phyloP scores from a whole-genome alignment of 1,140 invertebrate genomes.

The Chlorops oryzae region DNA sequence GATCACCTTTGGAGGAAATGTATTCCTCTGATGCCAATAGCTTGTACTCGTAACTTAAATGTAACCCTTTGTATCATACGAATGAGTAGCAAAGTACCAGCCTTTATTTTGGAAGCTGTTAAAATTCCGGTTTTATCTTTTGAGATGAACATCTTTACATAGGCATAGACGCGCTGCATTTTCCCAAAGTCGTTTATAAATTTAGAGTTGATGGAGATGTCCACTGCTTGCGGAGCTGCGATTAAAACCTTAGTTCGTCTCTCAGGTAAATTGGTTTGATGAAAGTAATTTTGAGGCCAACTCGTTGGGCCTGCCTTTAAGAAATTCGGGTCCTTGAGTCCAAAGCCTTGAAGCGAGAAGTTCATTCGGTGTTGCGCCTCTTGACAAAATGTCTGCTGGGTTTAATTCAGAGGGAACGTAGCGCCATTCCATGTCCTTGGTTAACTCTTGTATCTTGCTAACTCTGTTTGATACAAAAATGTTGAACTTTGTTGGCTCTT shows the following conservation, averaged over 20 bases:
- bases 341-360: conserved; percentile 35
- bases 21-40: neutral
- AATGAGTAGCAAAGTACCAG: conserved; percentile 7
- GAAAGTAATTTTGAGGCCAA: too few species aligned
- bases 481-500: conserved; percentile 19
- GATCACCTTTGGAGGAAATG: neutral
- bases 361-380: conserved; percentile 26
- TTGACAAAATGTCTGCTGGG: conserved; percentile 37
- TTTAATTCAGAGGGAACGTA: conserved; percentile 33
- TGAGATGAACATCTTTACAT: conserved; percentile 7
- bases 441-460: conserved; percentile 28
- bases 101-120: conserved; percentile 1
- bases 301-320: too few species aligned
- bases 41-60: conserved; percentile 9
- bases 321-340: conserved; percentile 35
- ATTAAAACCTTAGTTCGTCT: neutral
- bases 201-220: conserved; percentile 8
- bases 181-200: conserved; percentile 9
- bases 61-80: conserved; percentile 3
- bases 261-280: neutral
- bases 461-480: conserved; percentile 36
- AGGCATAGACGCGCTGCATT: conserved; percentile 8
- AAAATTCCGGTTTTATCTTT: neutral
- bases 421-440: conserved; percentile 19
- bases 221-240: neutral